Evolutionary conservation across 2,797 vertebrate species (phyloP), one percentile per base, ranked within the genome.

Genomic region (Mus minutoides): DNA sequence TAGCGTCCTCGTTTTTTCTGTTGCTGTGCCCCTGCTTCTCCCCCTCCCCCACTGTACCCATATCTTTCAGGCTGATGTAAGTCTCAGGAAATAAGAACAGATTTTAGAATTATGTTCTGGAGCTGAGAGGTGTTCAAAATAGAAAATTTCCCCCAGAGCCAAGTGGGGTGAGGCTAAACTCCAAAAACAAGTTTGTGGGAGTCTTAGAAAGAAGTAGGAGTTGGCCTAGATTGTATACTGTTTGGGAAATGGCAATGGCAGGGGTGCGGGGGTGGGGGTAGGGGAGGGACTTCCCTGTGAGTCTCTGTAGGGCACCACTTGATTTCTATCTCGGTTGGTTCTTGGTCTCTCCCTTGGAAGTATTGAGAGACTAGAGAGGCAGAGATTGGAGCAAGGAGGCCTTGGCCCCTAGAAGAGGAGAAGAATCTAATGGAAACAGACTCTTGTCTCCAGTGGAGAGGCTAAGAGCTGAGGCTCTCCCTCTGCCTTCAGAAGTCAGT

Each of bases 391-490:
- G 76, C 29, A 56, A 88, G 79, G 21, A 26, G 46, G 13, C 40
- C 92, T 46, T 76, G 75, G 54, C 52, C 80, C 75, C 83, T 46
- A 16, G 9, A n/a, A 46, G 21, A 69, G 40, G 43, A 94, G 49
- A 94, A 52, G 54, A 94, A 24, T 64, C 54, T 54, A 24, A 26
- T 79, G 60, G 90, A 93, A 60, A 91, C 12, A 64, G 84, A 91
- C 86, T 90, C 22, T 87, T 92, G 92, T 83, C 84, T 96, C 94
- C 79, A 71, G 67, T 14, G 69, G 52, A 94, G 88, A 52, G 67
- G 67, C 75, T 77, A 22, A 11, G 73, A 31, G 54, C 76, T 88
- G 88, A 17, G 19, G 26, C 75, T 89, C 84, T 64, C 31, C 88
- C 54, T 88, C 64, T 82, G 89, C 88, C 88, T 95, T 91, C 29